Conservation (phyloP, 2,113 vertebrate species). For the Phrynosoma blainvillii region DNA sequence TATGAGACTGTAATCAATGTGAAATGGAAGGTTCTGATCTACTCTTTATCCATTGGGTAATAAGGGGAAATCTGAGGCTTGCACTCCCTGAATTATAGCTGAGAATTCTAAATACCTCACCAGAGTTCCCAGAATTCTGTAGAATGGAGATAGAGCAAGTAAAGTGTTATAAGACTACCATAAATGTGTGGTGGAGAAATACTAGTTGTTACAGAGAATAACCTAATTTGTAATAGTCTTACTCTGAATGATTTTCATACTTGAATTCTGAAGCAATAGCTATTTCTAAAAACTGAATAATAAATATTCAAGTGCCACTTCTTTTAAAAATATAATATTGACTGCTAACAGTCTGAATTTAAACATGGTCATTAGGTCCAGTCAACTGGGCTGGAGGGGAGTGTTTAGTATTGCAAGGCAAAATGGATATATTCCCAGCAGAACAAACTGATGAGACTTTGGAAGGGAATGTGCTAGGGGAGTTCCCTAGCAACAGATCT, state of each 20-base stretch:
- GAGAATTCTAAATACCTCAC: neutral
- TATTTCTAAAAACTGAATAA: neutral
- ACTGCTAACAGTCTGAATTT: slow-evolving; percentile 13
- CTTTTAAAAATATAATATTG: slow-evolving; percentile 5
- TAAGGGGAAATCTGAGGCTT: no score
- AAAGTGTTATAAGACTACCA: no score
- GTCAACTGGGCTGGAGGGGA: slow-evolving; percentile 7
- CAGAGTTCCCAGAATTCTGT: no score
- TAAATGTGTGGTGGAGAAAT: no score
- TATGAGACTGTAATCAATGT: no score
- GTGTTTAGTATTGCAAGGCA: neutral
- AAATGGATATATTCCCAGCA: neutral
- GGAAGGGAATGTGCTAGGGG: slow-evolving; percentile 21
- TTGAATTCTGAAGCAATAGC: neutral
- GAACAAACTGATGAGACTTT: slow-evolving; percentile 19
- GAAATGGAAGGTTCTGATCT: no score
- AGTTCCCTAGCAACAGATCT: slow-evolving; percentile 44
- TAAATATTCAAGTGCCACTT: neutral
- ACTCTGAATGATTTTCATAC: neutral
- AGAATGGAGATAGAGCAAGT: no score
- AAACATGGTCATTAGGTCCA: neutral
- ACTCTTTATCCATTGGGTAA: no score
- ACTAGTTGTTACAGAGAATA: no score
- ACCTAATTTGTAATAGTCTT: neutral
- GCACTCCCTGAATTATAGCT: no score